These are phyloP conservation scores for Psephotus haematonotus DNA, from an alignment of 2,113 vertebrate species.

Conservation along the genomic window DNA sequence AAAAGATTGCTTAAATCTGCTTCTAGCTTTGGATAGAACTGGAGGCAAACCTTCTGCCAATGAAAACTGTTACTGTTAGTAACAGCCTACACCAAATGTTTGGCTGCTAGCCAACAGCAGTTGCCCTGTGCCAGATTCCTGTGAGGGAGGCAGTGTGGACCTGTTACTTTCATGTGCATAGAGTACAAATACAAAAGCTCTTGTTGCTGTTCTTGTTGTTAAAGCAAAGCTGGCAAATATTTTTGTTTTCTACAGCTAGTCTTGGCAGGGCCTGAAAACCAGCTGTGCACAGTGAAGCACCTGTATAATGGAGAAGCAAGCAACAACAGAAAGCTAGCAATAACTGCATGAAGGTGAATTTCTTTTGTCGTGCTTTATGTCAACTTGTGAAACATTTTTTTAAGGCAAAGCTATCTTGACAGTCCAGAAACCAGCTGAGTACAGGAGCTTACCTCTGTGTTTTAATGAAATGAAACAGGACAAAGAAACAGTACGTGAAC, in stretches of 20 bases:
- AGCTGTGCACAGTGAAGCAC: conserved; percentile 11
- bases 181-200: conserved; percentile 34
- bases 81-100: conserved; percentile 7
- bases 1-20: background rate
- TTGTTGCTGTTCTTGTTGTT: background rate
- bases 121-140: conserved; percentile 42
- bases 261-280: conserved; percentile 35
- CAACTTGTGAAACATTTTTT: conserved; percentile 23
- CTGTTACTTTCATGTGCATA: background rate
- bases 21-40: conserved; percentile 5
- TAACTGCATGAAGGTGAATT: background rate
- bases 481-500: background rate
- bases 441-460: background rate
- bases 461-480: background rate
- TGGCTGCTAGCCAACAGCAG: conserved; percentile 35
- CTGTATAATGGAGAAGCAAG: conserved; percentile 27
- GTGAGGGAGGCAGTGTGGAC: background rate
- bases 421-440: conserved; percentile 4
- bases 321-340: background rate
- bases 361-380: background rate
- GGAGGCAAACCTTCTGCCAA: conserved; percentile 43
- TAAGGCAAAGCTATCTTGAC: background rate
- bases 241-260: conserved; percentile 59
- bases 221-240: conserved; percentile 54
- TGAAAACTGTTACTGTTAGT: background rate